phyloP scores from a whole-genome alignment of 2,888 invertebrate genomes.

The Tholera decimalis region DNA sequence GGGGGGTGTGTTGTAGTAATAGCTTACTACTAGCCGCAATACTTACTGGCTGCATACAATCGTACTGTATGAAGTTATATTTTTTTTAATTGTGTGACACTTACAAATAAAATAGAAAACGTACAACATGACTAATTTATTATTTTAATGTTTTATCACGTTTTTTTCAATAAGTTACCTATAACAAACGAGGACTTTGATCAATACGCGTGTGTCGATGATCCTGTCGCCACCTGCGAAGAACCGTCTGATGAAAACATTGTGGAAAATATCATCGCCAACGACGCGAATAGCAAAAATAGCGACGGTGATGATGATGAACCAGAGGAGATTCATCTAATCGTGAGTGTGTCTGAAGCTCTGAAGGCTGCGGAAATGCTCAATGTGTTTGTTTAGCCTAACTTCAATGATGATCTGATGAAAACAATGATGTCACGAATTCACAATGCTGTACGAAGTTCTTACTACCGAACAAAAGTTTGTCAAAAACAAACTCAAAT shows the following conservation, averaged over 20 bases:
- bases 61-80: too few species aligned
- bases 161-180: slow-evolving; percentile 49
- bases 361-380: slow-evolving; percentile 4
- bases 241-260: slow-evolving; percentile 65
- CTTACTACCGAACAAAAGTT: neutral
- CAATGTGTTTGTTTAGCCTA: neutral
- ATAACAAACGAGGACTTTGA: slow-evolving; percentile 55
- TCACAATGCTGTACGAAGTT: slow-evolving; percentile 4
- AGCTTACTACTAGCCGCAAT: too few species aligned
- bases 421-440: slow-evolving; percentile 3
- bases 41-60: too few species aligned
- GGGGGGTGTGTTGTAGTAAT: too few species aligned
- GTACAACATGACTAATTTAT: too few species aligned
- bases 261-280: slow-evolving; percentile 59
- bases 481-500: neutral
- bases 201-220: slow-evolving; percentile 54
- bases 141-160: too few species aligned
- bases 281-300: slow-evolving; percentile 47
- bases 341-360: neutral
- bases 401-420: slow-evolving; percentile 1
- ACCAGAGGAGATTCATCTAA: neutral
- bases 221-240: slow-evolving; percentile 58
- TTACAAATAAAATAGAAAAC: too few species aligned
- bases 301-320: slow-evolving; percentile 3
- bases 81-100: too few species aligned